These are phyloP conservation scores for Sinodicranocentrus sp. DNA, from an alignment of 2,888 invertebrate genomes.

Conservation along the genomic window DNA sequence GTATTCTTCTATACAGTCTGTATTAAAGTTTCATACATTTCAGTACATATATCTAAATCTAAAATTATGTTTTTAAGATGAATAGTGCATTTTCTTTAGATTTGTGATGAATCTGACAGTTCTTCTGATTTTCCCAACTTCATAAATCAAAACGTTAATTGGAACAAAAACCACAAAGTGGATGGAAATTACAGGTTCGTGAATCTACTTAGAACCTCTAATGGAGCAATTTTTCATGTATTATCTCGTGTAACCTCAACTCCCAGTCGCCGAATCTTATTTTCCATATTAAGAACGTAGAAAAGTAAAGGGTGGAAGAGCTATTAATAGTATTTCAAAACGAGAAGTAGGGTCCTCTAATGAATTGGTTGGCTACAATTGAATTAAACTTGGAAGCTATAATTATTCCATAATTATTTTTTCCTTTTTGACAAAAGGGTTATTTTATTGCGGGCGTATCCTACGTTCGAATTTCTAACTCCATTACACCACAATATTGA, in stretches of 20 bases:
- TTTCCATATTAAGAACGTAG: too few relatives aligned
- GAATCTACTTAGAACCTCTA: conserved; percentile 48
- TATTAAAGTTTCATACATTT: background rate
- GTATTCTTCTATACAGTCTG: background rate
- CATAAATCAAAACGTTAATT: conserved; percentile 65
- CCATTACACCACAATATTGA: conserved; percentile 24
- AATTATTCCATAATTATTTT: conserved; percentile 54
- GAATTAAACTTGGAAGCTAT: conserved; percentile 63
- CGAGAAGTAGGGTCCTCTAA: too few relatives aligned
- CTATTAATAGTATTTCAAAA: too few relatives aligned
- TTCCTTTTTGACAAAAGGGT: conserved; percentile 31
- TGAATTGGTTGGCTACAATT: conserved; percentile 52
- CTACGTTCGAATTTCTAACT: background rate
- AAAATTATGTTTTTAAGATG: too few relatives aligned
- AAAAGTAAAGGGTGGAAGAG: too few relatives aligned
- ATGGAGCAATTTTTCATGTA: conserved; percentile 42
- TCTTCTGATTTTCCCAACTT: conserved; percentile 30
- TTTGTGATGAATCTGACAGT: too few relatives aligned
- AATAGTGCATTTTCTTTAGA: too few relatives aligned
- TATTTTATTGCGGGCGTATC: conserved; percentile 8
- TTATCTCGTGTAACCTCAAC: too few relatives aligned
- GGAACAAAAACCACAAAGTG: conserved; percentile 59
- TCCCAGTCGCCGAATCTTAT: too few relatives aligned
- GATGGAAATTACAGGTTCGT: conserved; percentile 48
- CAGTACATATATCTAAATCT: too few relatives aligned